Evolutionary conservation across 1,140 invertebrate genomes (phyloP).

Genomic region (Hyposmocoma kahamanoa): DNA sequence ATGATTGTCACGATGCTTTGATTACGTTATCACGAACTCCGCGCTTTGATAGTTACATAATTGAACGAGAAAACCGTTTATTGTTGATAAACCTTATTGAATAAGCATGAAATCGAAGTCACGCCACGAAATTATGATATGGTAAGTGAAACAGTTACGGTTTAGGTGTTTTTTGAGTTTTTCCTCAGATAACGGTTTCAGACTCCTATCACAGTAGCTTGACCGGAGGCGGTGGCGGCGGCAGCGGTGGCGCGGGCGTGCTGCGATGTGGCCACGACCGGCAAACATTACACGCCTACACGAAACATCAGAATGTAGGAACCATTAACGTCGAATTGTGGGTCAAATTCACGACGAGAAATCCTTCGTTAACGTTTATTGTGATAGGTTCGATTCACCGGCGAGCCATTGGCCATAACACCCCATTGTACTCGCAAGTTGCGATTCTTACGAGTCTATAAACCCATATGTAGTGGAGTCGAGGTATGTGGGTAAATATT

Average conservation of each 20-base stretch:
- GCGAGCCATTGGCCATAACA: constrained; percentile 19
- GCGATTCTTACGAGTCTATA: constrained; percentile 28
- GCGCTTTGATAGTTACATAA: constrained; percentile 50
- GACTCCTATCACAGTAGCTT: too few relatives aligned
- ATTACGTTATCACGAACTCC: constrained; percentile 39
- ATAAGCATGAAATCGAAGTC: constrained; percentile 59
- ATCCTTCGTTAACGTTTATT: too few relatives aligned
- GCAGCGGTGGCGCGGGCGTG: too few relatives aligned
- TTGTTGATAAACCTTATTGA: constrained; percentile 42
- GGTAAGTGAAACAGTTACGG: constrained; percentile 65
- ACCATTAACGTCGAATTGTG: too few relatives aligned
- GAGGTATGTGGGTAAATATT: constrained; percentile 35
- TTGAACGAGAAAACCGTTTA: constrained; percentile 36
- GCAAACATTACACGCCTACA: too few relatives aligned
- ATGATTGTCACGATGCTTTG: constrained; percentile 23
- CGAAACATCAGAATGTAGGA: too few relatives aligned
- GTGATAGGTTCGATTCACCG: constrained; percentile 8
- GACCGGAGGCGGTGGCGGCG: too few relatives aligned
- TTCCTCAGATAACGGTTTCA: constrained; percentile 57
- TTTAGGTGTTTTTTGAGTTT: constrained; percentile 53
- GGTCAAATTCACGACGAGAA: too few relatives aligned
- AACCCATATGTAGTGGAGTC: constrained; percentile 27
- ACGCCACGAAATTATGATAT: constrained; percentile 57
- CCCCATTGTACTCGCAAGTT: constrained; percentile 29
- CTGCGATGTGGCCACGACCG: too few relatives aligned